Conservation (phyloP, 2,113 vertebrate species). For the Saccopteryx leptura region DNA sequence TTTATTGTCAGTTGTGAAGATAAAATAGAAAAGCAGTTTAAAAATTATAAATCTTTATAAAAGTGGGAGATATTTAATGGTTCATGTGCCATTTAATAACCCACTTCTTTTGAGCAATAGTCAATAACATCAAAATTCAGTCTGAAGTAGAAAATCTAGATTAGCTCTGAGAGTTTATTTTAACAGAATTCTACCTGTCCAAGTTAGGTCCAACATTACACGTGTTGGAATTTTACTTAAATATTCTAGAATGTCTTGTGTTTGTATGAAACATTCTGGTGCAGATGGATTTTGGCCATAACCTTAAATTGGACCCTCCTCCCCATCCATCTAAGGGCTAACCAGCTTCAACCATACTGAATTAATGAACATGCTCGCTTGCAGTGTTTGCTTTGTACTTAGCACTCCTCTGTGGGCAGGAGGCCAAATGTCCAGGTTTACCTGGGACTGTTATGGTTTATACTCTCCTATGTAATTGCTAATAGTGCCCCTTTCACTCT, state of each 20-base stretch:
- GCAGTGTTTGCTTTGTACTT: constrained; percentile 1
- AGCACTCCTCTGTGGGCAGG: background rate
- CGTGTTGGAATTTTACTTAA: constrained; percentile 47
- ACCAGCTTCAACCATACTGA: background rate
- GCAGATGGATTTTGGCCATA: background rate
- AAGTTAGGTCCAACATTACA: background rate
- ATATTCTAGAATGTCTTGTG: background rate
- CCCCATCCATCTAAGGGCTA: background rate
- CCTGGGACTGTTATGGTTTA: constrained; percentile 9
- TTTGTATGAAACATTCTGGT: background rate
- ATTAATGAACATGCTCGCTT: background rate
- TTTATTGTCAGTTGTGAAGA: constrained; percentile 27
- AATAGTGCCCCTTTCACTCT: background rate
- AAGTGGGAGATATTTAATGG: constrained; percentile 44
- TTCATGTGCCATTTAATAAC: background rate
- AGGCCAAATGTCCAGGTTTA: background rate
- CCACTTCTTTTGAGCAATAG: constrained; percentile 36
- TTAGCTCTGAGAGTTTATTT: constrained; percentile 48
- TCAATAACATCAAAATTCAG: constrained; percentile 53
- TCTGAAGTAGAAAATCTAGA: constrained; percentile 35
- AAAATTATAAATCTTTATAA: constrained; percentile 35
- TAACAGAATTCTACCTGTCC: constrained; percentile 9
- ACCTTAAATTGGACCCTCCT: background rate
- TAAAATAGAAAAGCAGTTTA: constrained; percentile 55
- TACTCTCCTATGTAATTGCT: background rate